Base-by-base conservation (phyloP, 64 coral and sea anemone genomes). In the Montipora capricornis region DNA sequence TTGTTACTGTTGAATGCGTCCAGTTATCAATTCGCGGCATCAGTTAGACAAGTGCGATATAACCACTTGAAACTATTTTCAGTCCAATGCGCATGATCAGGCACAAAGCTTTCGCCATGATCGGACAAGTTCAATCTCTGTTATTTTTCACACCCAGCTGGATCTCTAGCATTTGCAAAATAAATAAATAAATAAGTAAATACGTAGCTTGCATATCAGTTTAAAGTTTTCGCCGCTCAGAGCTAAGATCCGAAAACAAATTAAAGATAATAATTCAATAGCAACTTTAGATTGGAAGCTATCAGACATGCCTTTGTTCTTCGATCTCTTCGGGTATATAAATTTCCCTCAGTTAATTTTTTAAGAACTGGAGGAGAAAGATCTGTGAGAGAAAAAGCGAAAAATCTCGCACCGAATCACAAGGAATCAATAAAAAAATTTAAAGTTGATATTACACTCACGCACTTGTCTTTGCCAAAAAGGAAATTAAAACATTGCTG, bases 401-500 rank as follows among this genome's bases (percentile, higher is more conserved):
- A 50, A 70, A 73, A 71, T 71, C 66, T 71, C 48, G 26, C 4
- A 14, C 9, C 46, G 22, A 24, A 84, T 71, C 66, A 50, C 66
- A 66, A 71, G 20, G 8, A 84, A 71, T n/a, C 9, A 16, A 64
- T 64, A 7, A 64, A 71, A 86, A 71, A 10, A 50, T 86, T 11
- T 5, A 86, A 50, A 16, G 19, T 50, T 8, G 62, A 71, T 86
- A 50, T 68, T 50, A 71, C 62, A 22, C 45, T 86, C 16, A 71
- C 49, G 62, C 66, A 73, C 44, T 70, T 70, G 62, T 67, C 82
- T 86, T 73, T 50, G 46, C 12, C 67, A 86, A 86, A 86, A 50
- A 86, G 82, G 82, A 86, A 86, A 86, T 86, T 86, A 86, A 86
- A 86, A 68, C 82, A 86, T 20, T 46, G 62, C 7, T 86, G 67